phyloP scores from a whole-genome alignment of 2,797 vertebrate genomes.

The Pseudotriccus pelzelni region DNA sequence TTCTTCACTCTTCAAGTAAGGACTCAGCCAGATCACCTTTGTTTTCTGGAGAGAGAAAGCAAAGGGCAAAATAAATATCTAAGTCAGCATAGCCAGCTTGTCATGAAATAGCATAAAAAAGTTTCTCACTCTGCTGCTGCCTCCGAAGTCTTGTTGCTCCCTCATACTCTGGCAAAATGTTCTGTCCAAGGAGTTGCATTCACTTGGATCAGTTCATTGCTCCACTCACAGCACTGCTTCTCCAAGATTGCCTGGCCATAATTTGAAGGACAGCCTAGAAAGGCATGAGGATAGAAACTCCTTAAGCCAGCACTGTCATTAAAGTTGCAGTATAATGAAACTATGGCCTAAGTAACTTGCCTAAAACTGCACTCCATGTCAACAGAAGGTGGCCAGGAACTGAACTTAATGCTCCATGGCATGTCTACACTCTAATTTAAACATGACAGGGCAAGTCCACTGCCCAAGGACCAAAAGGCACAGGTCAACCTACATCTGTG shows the following conservation, averaged over 20 bases:
- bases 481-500: background rate
- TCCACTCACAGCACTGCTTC: background rate
- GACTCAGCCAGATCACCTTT: background rate
- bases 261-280: background rate
- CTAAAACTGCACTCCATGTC: background rate
- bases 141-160: background rate
- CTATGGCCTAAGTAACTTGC: background rate
- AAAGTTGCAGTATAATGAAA: constrained; percentile 14
- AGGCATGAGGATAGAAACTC: constrained; percentile 11
- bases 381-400: constrained; percentile 17
- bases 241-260: background rate
- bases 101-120: background rate
- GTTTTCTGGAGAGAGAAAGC: background rate
- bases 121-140: background rate
- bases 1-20: background rate
- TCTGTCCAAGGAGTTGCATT: background rate
- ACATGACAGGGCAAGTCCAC: constrained; percentile 24
- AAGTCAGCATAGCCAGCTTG: background rate
- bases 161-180: background rate
- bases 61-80: background rate
- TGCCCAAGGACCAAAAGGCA: background rate
- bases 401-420: background rate
- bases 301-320: constrained; percentile 5
- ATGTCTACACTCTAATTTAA: constrained; percentile 36
- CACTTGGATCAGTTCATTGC: background rate